Evolutionary conservation across 2,113 vertebrate genomes (phyloP).

Genomic region (Upupa epops): DNA sequence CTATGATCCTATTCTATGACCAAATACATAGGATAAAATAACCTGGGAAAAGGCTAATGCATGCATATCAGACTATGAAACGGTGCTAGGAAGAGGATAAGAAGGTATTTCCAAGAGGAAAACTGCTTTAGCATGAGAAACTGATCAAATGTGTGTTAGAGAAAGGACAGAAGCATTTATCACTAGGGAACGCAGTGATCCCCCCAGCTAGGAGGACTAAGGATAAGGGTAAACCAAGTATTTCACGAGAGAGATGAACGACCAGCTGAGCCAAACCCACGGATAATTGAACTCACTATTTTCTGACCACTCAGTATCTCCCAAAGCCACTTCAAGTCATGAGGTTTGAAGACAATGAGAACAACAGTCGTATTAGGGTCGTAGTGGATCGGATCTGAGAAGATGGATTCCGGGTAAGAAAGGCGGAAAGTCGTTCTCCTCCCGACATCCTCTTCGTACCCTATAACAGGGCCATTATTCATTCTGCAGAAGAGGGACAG

Average conservation of each 20-base stretch:
- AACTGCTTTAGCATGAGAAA: neutral
- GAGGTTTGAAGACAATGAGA: slow-evolving; percentile 76
- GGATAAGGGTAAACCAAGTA: neutral
- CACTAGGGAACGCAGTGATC: neutral
- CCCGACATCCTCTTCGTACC: slow-evolving; percentile 82
- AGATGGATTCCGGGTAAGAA: slow-evolving; percentile 83
- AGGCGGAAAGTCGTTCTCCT: slow-evolving; percentile 82
- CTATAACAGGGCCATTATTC: slow-evolving; percentile 81
- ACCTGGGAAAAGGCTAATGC: neutral
- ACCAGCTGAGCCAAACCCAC: neutral
- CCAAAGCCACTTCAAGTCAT: slow-evolving; percentile 80
- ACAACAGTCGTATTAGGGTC: slow-evolving; percentile 77
- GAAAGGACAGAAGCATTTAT: neutral
- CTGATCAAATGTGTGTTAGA: neutral
- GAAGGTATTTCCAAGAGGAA: neutral
- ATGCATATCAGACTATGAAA: neutral
- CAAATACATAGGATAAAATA: rapidly evolving
- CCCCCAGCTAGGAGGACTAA: neutral
- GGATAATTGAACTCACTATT: slow-evolving; percentile 70
- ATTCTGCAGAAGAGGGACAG: slow-evolving; percentile 71
- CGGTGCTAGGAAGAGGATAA: neutral
- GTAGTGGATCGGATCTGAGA: slow-evolving; percentile 74
- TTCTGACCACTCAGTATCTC: slow-evolving; percentile 68
- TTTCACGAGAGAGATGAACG: neutral
- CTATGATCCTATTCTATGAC: too few relatives aligned